phyloP scores from a whole-genome alignment of 2,797 vertebrate genomes.

The Triplophysa yarkandensis region DNA sequence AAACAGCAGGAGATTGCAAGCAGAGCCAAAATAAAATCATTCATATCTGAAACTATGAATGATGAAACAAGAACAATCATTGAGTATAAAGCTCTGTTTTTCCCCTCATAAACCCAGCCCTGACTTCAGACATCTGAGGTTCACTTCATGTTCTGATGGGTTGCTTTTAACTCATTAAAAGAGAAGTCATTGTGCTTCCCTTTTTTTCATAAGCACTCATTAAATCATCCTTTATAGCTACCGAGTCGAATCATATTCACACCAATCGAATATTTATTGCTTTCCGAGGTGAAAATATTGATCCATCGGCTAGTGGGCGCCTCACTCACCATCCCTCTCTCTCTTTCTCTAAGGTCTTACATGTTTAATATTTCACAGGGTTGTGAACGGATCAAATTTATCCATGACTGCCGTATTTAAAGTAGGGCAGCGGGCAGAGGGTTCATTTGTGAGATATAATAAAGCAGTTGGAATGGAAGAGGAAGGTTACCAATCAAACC shows the following conservation, averaged over 20 bases:
- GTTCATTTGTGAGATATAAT: constrained; percentile 17
- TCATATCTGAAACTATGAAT: constrained; percentile 9
- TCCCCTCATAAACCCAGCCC: background rate
- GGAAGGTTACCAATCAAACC: constrained; percentile 11
- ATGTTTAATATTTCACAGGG: constrained; percentile 36
- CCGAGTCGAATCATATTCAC: constrained; percentile 13
- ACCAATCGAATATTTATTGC: constrained; percentile 35
- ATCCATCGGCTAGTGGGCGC: constrained; percentile 10
- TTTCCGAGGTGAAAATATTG: constrained; percentile 13
- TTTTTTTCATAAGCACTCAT: constrained; percentile 31
- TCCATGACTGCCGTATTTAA: constrained; percentile 17
- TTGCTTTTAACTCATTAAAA: background rate
- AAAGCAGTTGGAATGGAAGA: background rate
- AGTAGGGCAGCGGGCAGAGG: background rate
- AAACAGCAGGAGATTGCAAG: background rate
- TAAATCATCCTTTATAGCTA: constrained; percentile 33
- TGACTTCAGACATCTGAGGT: constrained; percentile 1
- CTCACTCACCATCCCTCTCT: background rate
- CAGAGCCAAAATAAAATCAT: background rate
- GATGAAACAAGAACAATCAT: constrained; percentile 1
- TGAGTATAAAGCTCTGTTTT: background rate
- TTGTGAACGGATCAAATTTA: constrained; percentile 18
- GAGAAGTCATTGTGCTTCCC: background rate
- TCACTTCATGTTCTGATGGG: background rate
- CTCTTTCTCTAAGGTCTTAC: background rate